A percentile compares a stretch with the other conserved stretches of the same genome.
Evolutionary conservation across 1,140 invertebrate genomes (phyloP).

Genomic region (Chironomus tepperi): DNA sequence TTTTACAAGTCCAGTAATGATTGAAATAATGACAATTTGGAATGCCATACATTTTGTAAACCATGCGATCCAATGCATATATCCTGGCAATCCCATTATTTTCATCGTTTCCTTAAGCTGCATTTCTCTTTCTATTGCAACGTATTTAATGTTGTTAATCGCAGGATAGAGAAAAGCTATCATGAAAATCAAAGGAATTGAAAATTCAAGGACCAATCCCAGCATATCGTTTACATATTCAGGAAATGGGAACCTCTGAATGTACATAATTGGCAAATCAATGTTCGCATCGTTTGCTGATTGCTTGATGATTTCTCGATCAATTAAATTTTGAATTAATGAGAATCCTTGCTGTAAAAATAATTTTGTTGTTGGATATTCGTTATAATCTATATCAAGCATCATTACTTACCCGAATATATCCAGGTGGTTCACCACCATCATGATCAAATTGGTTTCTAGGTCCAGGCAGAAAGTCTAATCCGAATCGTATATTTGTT

Average conservation of each 20-base stretch:
- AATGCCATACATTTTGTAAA: slow-evolving; percentile 22
- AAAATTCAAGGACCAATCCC: not conserved
- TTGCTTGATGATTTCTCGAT: slow-evolving; percentile 28
- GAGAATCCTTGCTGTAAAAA: slow-evolving; percentile 47
- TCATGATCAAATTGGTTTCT: slow-evolving; percentile 30
- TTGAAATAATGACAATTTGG: slow-evolving; percentile 27
- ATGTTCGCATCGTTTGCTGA: too few species aligned
- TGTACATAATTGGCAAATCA: not conserved
- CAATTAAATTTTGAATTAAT: slow-evolving; percentile 48
- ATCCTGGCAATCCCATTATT: slow-evolving; percentile 23
- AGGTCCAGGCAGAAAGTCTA: slow-evolving; percentile 29
- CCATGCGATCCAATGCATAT: slow-evolving; percentile 24
- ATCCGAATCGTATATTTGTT: not conserved
- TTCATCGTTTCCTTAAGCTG: slow-evolving; percentile 25
- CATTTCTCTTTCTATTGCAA: slow-evolving; percentile 7
- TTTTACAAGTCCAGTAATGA: slow-evolving; percentile 25
- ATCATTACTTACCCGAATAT: slow-evolving; percentile 35
- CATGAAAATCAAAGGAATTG: not conserved
- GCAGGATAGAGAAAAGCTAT: not conserved
- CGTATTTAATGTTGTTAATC: slow-evolving; percentile 23
- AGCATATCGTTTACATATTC: not conserved
- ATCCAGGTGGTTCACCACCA: slow-evolving; percentile 41
- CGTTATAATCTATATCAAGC: too few species aligned
- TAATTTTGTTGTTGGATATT: too few species aligned
- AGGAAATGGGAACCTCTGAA: not conserved